These are phyloP conservation scores for Heterodera carotae DNA, from an alignment of 1,140 invertebrate species.

Conservation along the genomic window DNA sequence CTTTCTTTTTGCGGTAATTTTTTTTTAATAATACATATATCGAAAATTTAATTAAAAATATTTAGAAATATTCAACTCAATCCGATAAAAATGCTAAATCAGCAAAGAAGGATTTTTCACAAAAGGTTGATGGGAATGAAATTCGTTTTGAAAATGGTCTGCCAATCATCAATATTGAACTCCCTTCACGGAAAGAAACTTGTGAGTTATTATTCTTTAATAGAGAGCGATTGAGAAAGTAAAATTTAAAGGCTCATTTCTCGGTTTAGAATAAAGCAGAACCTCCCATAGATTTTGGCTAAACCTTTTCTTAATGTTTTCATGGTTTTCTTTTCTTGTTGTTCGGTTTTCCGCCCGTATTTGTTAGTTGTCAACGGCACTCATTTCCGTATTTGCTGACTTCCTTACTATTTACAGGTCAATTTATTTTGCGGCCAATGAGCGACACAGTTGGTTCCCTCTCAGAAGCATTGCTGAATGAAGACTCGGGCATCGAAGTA, in stretches of 20 bases:
- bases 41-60: background rate
- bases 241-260: too few relatives aligned
- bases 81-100: background rate
- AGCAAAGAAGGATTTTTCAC: background rate
- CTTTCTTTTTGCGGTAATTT: background rate
- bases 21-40: too few relatives aligned
- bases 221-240: too few relatives aligned
- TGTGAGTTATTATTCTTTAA: slow-evolving; percentile 38
- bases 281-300: too few relatives aligned
- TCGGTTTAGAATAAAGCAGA: too few relatives aligned
- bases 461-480: slow-evolving; percentile 40
- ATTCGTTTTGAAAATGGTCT: slow-evolving; percentile 44
- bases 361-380: too few relatives aligned
- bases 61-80: background rate
- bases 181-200: slow-evolving; percentile 47
- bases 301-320: too few relatives aligned
- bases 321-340: too few relatives aligned
- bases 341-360: too few relatives aligned
- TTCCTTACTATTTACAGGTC: slow-evolving; percentile 15
- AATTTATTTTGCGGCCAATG: slow-evolving; percentile 37
- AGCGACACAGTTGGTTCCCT: slow-evolving; percentile 44
- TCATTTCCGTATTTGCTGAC: too few relatives aligned
- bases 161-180: slow-evolving; percentile 44
- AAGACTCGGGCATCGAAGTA: slow-evolving; percentile 49
- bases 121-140: slow-evolving; percentile 19